These are phyloP conservation scores for Butastur rufipennis DNA, from an alignment of 2,113 vertebrate genomes.

Conservation along the genomic window DNA sequence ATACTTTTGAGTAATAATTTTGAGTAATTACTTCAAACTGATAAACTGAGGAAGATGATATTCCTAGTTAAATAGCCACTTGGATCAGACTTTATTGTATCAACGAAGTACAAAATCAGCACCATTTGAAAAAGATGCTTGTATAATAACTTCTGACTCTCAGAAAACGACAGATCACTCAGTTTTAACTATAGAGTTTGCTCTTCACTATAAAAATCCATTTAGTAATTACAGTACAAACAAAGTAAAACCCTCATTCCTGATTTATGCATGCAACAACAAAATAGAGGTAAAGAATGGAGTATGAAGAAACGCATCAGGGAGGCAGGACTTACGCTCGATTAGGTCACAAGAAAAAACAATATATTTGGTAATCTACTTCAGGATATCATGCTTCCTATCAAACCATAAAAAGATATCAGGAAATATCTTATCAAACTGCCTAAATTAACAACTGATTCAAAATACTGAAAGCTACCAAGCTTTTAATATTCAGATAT, in stretches of 20 bases:
- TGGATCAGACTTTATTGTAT: conserved; percentile 20
- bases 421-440: neutral
- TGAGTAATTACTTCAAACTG: conserved; percentile 82
- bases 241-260: neutral
- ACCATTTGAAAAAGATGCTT: neutral
- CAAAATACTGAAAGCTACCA: neutral
- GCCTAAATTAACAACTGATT: neutral
- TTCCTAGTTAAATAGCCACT: conserved; percentile 54
- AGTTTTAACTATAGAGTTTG: neutral
- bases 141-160: neutral
- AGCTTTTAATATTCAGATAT: neutral
- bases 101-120: neutral
- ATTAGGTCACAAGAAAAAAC: neutral
- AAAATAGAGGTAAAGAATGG: neutral
- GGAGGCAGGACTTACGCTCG: neutral
- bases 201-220: neutral
- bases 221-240: neutral
- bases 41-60: conserved; percentile 60
- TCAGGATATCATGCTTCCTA: neutral
- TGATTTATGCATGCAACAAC: neutral
- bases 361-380: neutral
- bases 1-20: conserved; percentile 68
- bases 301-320: neutral
- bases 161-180: neutral
- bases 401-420: neutral